phyloP scores from a whole-genome alignment of 2,888 invertebrate species.

The Iselma pallidipennis region DNA sequence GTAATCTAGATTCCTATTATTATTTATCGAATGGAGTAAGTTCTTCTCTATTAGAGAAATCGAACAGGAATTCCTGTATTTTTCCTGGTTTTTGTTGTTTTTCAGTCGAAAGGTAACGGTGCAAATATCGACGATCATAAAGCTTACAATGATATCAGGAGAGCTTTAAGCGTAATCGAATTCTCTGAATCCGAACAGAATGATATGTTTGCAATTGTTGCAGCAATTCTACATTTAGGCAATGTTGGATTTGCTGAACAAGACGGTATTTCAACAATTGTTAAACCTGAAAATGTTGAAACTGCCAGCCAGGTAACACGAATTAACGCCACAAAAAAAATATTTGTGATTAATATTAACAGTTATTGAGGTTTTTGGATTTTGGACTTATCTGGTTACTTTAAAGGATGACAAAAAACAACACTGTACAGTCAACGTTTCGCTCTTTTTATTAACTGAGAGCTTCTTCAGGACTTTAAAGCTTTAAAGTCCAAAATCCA shows the following conservation, averaged over 20 bases:
- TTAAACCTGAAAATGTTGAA: slow-evolving; percentile 66
- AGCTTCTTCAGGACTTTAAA: no score
- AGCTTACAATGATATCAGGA: slow-evolving; percentile 70
- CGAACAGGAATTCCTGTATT: no score
- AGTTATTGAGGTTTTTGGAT: no score
- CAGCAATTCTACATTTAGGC: slow-evolving; percentile 82
- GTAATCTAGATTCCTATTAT: slow-evolving; percentile 71
- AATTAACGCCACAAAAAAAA: not conserved
- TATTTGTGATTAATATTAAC: no score
- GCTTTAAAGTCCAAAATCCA: no score
- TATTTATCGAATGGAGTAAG: slow-evolving; percentile 78
- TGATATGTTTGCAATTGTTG: slow-evolving; percentile 81
- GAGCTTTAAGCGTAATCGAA: slow-evolving; percentile 79
- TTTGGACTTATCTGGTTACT: no score
- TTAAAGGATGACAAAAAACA: no score
- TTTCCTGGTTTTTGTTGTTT: no score
- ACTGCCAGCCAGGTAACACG: slow-evolving; percentile 70
- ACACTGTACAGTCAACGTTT: no score
- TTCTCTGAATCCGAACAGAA: slow-evolving; percentile 72
- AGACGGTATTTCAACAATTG: slow-evolving; percentile 71
- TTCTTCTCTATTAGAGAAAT: no score
- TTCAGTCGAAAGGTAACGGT: slow-evolving; percentile 56
- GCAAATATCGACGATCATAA: slow-evolving; percentile 64
- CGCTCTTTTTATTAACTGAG: no score
- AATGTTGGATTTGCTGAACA: slow-evolving; percentile 81